Percentiles rank a stretch among this genome's conserved stretches.
Conservation (phyloP, 1,140 invertebrate genomes). For the Drosophila serrata region DNA sequence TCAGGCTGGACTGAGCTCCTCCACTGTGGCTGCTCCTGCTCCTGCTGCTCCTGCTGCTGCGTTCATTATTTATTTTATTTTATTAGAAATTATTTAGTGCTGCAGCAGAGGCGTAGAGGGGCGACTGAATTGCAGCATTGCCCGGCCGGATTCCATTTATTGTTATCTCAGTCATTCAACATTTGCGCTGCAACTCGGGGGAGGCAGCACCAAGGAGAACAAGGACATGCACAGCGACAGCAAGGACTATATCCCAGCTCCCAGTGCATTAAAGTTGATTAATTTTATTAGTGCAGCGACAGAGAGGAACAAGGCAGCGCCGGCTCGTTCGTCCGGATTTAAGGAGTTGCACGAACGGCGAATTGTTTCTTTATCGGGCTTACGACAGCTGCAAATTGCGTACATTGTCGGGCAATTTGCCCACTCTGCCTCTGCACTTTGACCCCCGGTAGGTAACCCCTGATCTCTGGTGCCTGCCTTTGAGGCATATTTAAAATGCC, state of each 20-base stretch:
- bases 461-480: slow-evolving; percentile 14
- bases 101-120: slow-evolving; percentile 29
- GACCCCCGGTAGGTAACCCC: background rate
- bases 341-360: slow-evolving; percentile 28
- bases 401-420: slow-evolving; percentile 21
- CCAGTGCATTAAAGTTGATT: slow-evolving; percentile 80
- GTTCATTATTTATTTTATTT: slow-evolving; percentile 85
- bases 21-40: slow-evolving; percentile 20
- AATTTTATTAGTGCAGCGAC: slow-evolving; percentile 71
- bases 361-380: slow-evolving; percentile 45
- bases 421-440: background rate
- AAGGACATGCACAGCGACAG: slow-evolving; percentile 9
- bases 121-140: slow-evolving; percentile 34
- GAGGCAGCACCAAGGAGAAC: slow-evolving; percentile 8
- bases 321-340: slow-evolving; percentile 19
- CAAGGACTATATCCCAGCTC: slow-evolving; percentile 6
- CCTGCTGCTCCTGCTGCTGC: slow-evolving; percentile 2
- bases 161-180: slow-evolving; percentile 79
- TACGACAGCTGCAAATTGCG: slow-evolving; percentile 35
- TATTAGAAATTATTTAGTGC: slow-evolving; percentile 84
- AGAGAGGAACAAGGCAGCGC: background rate
- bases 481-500: slow-evolving; percentile 72
- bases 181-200: slow-evolving; percentile 36
- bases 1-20: slow-evolving; percentile 22
- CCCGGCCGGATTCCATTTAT: slow-evolving; percentile 74